A percentile compares a stretch with the other conserved stretches of the same genome.
These are phyloP conservation scores for Phymastichus coffea DNA, from an alignment of 1,140 invertebrate species.

Conservation along the genomic window DNA sequence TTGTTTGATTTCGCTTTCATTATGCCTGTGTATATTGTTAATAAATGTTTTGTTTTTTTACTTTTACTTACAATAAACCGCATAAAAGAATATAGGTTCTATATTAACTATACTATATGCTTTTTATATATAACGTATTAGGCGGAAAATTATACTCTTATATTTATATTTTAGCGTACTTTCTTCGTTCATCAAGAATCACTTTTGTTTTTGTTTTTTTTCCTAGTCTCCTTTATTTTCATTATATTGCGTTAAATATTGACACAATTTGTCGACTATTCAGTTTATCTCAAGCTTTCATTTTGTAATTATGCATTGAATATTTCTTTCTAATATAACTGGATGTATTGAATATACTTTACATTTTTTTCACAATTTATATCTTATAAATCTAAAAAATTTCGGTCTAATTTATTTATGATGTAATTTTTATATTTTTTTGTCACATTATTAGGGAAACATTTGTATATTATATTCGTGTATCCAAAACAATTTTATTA, in stretches of 20 bases:
- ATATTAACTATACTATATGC: constrained; percentile 6
- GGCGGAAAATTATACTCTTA: constrained; percentile 12
- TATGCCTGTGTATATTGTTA: constrained; percentile 7
- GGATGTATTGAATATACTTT: too few relatives aligned
- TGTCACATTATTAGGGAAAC: too few relatives aligned
- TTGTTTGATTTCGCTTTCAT: constrained; percentile 12
- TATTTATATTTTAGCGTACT: too few relatives aligned
- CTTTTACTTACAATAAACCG: constrained; percentile 2
- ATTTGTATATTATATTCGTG: too few relatives aligned
- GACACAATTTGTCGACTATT: constrained; percentile 1
- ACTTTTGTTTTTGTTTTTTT: constrained; percentile 10
- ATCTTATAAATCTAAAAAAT: too few relatives aligned
- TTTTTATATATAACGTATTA: constrained; percentile 9
- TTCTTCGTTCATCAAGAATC: constrained; percentile 11
- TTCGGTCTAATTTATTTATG: too few relatives aligned
- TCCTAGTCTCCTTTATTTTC: constrained; percentile 4
- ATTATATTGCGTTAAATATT: constrained; percentile 13
- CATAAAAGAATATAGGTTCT: constrained; percentile 16
- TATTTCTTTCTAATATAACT: too few relatives aligned
- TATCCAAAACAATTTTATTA: too few relatives aligned
- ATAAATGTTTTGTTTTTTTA: too few relatives aligned
- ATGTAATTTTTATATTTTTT: too few relatives aligned
- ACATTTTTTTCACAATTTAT: too few relatives aligned
- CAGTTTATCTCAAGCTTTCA: not conserved
- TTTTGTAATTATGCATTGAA: too few relatives aligned